Conservation (phyloP, 2,888 invertebrate genomes). For the Drosophila silvestris region DNA sequence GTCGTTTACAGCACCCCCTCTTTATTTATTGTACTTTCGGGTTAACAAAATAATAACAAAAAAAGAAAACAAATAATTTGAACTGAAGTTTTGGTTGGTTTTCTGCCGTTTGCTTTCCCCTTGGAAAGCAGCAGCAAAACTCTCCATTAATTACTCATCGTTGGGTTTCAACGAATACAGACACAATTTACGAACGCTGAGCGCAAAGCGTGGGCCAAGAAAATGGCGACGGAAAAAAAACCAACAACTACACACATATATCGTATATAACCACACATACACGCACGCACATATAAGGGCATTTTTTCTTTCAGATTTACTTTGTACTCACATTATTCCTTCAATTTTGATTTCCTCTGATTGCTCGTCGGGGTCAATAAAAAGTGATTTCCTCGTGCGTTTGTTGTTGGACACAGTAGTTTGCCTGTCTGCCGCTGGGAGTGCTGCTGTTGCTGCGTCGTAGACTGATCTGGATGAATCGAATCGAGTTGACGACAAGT, state of each 20-base stretch:
- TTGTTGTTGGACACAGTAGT: constrained; percentile 45
- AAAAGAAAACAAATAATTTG: constrained; percentile 14
- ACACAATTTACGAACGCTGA: constrained; percentile 53
- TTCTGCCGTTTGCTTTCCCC: constrained; percentile 26
- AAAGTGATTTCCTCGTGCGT: constrained; percentile 63
- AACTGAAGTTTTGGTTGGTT: constrained; percentile 19
- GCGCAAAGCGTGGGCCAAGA: constrained; percentile 57
- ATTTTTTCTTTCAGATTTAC: neutral
- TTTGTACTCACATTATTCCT: constrained; percentile 82
- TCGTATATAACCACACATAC: constrained; percentile 12
- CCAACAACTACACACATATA: constrained; percentile 29
- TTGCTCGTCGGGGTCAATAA: constrained; percentile 71
- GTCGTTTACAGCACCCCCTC: constrained; percentile 35
- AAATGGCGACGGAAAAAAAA: constrained; percentile 78
- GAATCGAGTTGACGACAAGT: constrained; percentile 52
- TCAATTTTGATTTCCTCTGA: constrained; percentile 76
- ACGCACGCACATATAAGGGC: constrained; percentile 6
- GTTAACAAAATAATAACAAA: constrained; percentile 14
- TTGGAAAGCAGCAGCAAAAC: constrained; percentile 24
- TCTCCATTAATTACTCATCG: constrained; percentile 75
- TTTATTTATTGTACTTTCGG: constrained; percentile 40
- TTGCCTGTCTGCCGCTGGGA: constrained; percentile 61
- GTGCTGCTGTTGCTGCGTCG: constrained; percentile 41
- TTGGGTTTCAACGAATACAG: constrained; percentile 58
- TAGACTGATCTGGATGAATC: constrained; percentile 59